Evolutionary conservation across 2,888 invertebrate genomes (phyloP), one percentile per base, ranked within the genome.

Genomic region (Lasius platythorax): DNA sequence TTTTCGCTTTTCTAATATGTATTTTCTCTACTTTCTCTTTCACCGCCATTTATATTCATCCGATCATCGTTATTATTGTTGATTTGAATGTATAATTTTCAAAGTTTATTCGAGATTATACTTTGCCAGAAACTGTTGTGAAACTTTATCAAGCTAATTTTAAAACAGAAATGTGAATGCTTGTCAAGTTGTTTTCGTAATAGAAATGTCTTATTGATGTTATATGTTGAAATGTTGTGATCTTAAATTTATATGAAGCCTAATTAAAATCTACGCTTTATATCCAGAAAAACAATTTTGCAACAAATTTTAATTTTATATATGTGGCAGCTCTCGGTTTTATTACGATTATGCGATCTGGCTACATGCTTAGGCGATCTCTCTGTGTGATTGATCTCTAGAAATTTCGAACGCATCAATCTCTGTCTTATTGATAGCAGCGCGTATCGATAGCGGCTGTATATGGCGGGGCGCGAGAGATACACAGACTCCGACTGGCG

Each of bases 391-490:
- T 72, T 72, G 12, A 53, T 53, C n/a, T 56, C 50, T 56, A 53
- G 56, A 37, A 72, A 56, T 72, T 56, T 56, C 72, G 8, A 72
- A 53, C 37, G 23, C 72, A 72, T 56, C 15, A 40, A 66, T 66
- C 40, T 66, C 50, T 5, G 6, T 8, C 15, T 53, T 72, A 53
- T 72, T 37, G 56, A 72, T 72, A 37, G 37, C 37, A 33, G 23
- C 28, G 53, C 9, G 8, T 70, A 53, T 70, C 33, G n/a, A 23
- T 70, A 53, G 33, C 72, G 9, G 23, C 37, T 23, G 23, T 72
- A 72, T 9, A 56, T 37, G 56, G 72, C 50, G 30, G n/a, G 64
- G 30, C n/a, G 50, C 70, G 53, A 53, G 70, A 72, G 53, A 72
- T 56, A 37, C 15, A 15, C 37, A n/a, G 18, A 11, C 3, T 53